Base-by-base conservation (phyloP, 2,113 vertebrate species). In the Globicephala melas region DNA sequence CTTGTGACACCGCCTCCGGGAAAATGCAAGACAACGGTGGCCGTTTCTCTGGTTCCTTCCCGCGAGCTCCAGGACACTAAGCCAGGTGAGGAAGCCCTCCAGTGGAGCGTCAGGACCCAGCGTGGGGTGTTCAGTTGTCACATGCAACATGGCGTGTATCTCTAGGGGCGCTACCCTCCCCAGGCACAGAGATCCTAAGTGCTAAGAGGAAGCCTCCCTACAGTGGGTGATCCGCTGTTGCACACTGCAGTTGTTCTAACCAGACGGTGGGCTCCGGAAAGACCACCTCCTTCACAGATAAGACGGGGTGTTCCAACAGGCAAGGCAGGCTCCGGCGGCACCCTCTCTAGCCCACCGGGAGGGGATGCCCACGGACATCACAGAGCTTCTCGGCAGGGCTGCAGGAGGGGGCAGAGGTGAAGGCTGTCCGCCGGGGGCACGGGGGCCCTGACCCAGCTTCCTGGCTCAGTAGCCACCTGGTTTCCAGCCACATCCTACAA, bases 401-500 rank as follows among this genome's bases (percentile, higher is more conserved):
- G 84, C 6, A 8, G 53, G 14, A 26, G 31, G 85, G 84, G 47
- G 44, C 67, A 23, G 55, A 81, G 89, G 70, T 0, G 10, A 50
- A 38, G 21, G n/a, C 77, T 86, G 67, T 68, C 70, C 31, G 1
- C 23, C 11, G 20, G 4, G 5, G 36, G 23, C 6, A 33, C 25
- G 28, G 36, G 23, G 79, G 65, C 36, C 74, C 71, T 58, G 74
- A 63, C 77, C 55, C 36, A 77, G 73, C 79, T 36, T 50, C 79
- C 55, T 50, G 82, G 26, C 58, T 80, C 74, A 87, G 53, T 5
- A 67, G 73, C 84, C 79, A 36, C 86, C 17, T 58, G 77, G 44
- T 44, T 55, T 80, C 76, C 38, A 15, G 60, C 47, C 80, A 60
- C 62, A 33, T 36, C 74, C 98, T 83, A 99, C 93, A 99, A 97